Evolutionary conservation across 2,888 invertebrate species (phyloP).

Genomic region (Coremacera marginata): DNA sequence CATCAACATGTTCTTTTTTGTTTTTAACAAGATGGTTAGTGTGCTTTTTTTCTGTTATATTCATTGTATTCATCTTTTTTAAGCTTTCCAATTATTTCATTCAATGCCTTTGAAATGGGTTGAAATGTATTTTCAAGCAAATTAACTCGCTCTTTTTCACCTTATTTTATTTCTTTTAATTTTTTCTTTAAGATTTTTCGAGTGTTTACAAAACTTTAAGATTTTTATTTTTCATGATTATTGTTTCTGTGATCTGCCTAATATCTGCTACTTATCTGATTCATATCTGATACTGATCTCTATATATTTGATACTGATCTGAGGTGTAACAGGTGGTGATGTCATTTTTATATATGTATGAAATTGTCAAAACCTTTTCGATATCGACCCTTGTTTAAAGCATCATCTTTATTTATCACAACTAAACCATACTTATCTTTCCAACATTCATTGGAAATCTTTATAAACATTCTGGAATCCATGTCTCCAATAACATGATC

Average conservation of each 20-base stretch:
- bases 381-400: slow-evolving; percentile 24
- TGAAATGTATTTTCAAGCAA: slow-evolving; percentile 22
- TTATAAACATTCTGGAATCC: not conserved
- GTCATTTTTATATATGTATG: slow-evolving; percentile 13
- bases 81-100: slow-evolving; percentile 7
- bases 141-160: not conserved
- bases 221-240: not conserved
- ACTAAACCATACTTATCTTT: slow-evolving; percentile 32
- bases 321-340: not conserved
- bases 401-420: slow-evolving; percentile 32
- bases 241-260: not conserved
- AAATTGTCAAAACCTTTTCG: slow-evolving; percentile 36
- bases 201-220: not conserved
- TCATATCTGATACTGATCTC: not conserved
- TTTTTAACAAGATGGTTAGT: not conserved
- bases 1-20: not conserved
- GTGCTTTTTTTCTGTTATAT: not conserved
- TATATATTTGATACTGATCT: slow-evolving; percentile 9
- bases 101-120: slow-evolving; percentile 20
- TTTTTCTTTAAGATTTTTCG: slow-evolving; percentile 7
- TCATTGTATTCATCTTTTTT: not conserved
- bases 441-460: slow-evolving; percentile 18
- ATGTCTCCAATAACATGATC: slow-evolving; percentile 35
- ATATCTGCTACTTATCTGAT: not conserved
- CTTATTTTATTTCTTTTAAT: slow-evolving; percentile 21